Evolutionary conservation across 2,113 vertebrate genomes (phyloP).

Genomic region (Murina feae): DNA sequence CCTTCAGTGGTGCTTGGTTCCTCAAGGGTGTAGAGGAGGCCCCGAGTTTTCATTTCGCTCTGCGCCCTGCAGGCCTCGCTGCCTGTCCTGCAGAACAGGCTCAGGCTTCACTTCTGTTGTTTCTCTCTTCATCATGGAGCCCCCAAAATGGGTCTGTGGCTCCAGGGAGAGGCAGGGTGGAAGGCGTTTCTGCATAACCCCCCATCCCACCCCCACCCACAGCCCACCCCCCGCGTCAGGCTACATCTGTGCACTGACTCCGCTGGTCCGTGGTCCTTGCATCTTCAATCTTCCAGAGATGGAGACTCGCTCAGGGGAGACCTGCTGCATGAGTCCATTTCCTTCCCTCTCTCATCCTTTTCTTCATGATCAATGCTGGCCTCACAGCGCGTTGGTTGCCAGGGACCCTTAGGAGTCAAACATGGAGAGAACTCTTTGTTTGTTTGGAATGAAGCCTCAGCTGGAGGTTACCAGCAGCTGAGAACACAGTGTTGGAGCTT

Average conservation of each 20-base stretch:
- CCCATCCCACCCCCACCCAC: too few relatives aligned
- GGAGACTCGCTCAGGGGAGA: background rate
- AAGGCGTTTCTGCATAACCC: background rate
- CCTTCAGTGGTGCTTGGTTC: background rate
- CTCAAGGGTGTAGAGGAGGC: background rate
- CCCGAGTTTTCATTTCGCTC: background rate
- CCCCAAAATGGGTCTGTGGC: background rate
- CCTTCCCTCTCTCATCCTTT: background rate
- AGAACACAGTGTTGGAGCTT: background rate
- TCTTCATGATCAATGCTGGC: background rate
- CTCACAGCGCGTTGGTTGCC: background rate
- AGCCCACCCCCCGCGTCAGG: background rate
- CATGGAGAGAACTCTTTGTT: background rate
- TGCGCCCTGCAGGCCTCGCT: background rate
- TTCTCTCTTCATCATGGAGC: background rate
- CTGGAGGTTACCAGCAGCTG: background rate
- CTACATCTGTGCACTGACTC: background rate
- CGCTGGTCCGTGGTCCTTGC: fast-evolving
- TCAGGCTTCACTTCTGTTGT: background rate
- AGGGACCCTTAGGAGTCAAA: background rate
- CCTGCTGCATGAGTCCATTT: background rate
- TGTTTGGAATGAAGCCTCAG: background rate
- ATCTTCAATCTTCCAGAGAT: background rate
- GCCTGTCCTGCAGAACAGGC: background rate
- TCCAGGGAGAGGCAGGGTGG: background rate